phyloP scores from a whole-genome alignment of 2,888 invertebrate genomes.

The Drosophila rellima region DNA sequence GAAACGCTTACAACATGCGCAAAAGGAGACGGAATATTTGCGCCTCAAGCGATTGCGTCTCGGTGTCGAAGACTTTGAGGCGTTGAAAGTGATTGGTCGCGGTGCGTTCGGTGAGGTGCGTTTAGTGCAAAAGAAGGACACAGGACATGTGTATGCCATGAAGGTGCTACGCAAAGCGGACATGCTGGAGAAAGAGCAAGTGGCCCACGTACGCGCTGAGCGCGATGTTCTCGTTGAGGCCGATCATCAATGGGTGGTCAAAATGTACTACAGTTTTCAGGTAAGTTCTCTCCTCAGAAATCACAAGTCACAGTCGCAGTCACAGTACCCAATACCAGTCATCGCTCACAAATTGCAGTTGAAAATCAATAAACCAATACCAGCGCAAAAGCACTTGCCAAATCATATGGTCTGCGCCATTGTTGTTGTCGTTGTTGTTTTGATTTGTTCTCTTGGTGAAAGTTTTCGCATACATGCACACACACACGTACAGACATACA shows the following conservation, averaged over 20 bases:
- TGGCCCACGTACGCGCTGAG: constrained; percentile 98
- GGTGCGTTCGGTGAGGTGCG: constrained; percentile 98
- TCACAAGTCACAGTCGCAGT: constrained; percentile 1
- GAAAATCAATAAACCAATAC: constrained; percentile 81
- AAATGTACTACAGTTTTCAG: constrained; percentile 99
- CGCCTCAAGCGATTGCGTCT: constrained; percentile 97
- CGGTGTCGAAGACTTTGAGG: constrained; percentile 99
- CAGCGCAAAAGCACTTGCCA: constrained; percentile 66
- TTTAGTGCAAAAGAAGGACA: constrained; percentile 99
- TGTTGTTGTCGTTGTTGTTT: constrained; percentile 42
- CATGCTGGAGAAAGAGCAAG: constrained; percentile 99
- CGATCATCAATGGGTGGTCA: constrained; percentile 99
- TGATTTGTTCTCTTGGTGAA: constrained; percentile 73
- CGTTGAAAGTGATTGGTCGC: constrained; percentile 97
- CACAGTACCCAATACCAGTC: constrained; percentile 13
- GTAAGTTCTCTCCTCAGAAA: constrained; percentile 65
- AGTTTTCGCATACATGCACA: constrained; percentile 57
- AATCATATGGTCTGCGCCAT: constrained; percentile 71
- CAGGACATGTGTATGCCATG: constrained; percentile 99
- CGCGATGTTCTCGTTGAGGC: constrained; percentile 99
- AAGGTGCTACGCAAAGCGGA: constrained; percentile 99
- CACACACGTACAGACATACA: constrained; percentile 10
- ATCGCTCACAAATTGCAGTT: constrained; percentile 34
- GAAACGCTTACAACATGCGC: constrained; percentile 95
- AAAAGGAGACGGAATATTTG: constrained; percentile 99